Evolutionary conservation across 2,113 vertebrate genomes (phyloP).

Genomic region (Mixornis gularis): DNA sequence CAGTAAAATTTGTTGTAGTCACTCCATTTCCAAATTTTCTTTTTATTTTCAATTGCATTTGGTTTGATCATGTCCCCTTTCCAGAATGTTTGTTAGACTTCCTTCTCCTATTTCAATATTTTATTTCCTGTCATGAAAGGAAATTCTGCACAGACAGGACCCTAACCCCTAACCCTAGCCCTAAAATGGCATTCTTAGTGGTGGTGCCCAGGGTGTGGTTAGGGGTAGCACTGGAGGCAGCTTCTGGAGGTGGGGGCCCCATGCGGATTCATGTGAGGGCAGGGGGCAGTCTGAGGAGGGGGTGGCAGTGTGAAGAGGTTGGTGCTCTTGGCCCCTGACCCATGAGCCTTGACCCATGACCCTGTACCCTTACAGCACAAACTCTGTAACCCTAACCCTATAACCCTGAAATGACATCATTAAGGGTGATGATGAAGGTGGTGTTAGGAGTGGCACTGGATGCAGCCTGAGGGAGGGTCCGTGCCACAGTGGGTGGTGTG

Average conservation of each 20-base stretch:
- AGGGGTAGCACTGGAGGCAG: no score
- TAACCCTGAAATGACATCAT: background rate
- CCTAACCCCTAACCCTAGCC: background rate
- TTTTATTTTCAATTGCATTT: background rate
- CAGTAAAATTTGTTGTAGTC: background rate
- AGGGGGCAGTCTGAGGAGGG: background rate
- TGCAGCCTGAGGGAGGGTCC: background rate
- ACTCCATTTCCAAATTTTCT: background rate
- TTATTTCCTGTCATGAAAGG: background rate
- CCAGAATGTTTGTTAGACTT: background rate
- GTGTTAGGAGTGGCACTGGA: background rate
- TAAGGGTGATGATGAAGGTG: background rate
- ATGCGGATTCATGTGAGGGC: no score
- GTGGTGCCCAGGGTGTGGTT: background rate
- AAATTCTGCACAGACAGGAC: background rate
- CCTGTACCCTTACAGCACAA: no score
- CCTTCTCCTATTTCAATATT: background rate
- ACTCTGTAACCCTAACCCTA: no score
- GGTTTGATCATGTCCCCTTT: background rate
- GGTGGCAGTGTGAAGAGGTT: rapidly evolving
- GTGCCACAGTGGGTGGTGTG: rapidly evolving
- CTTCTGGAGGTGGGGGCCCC: rapidly evolving
- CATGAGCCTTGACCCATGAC: background rate
- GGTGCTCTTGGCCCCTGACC: background rate
- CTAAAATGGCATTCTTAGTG: background rate